Evolutionary conservation across 1,140 invertebrate species (phyloP), one percentile per base, ranked within the genome.

Genomic region (Lucilia cuprina): DNA sequence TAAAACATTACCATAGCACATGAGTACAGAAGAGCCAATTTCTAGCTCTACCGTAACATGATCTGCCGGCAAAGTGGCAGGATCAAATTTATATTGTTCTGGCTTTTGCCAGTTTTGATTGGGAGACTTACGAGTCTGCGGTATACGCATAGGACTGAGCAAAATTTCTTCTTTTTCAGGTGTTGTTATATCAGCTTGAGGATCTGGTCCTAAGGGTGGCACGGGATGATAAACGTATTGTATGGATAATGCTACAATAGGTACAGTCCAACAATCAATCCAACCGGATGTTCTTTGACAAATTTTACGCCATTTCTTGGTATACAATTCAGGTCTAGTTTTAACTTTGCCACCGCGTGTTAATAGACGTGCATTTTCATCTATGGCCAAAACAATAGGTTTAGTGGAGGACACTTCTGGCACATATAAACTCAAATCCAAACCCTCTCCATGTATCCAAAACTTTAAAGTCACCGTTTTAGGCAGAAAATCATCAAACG

Each of bases 201-300:
- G 96, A 84, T 95, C 94, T 2, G 96, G 96, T 0, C 96, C 96
- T 25, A 97, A 88, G 1, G 96, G 96, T 7, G 97, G 96, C 88
- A 96, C 95, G 0, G 98, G 97, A 91, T 99, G 97, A 90, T 98
- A 99, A 1, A 94, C 95, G 90, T 98, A 99, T 84, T 94, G 94
- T 25, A 99, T 97, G 87, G 96, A 97, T 17, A 99, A 92, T 5
- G 97, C 96, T 25, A 98, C 95, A 84, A 98, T 98, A 0, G 97
- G 97, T 5, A 98, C 97, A 14, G 95, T 96, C 97, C 97, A 98
- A 89, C 98, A 99, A 88, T 98, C 97, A 2, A 98, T 94, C 98
- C 98, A 99, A 3, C 97, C 97, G 35, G 88, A 86, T 47, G 86
- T 94, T 88, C 94, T 94, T 78, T 96, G 94, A 87, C 97, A 98